A percentile compares a stretch with the other conserved stretches of the same genome.
Evolutionary conservation across 2,888 invertebrate species (phyloP).

Genomic region (Cheilosia vernalis): DNA sequence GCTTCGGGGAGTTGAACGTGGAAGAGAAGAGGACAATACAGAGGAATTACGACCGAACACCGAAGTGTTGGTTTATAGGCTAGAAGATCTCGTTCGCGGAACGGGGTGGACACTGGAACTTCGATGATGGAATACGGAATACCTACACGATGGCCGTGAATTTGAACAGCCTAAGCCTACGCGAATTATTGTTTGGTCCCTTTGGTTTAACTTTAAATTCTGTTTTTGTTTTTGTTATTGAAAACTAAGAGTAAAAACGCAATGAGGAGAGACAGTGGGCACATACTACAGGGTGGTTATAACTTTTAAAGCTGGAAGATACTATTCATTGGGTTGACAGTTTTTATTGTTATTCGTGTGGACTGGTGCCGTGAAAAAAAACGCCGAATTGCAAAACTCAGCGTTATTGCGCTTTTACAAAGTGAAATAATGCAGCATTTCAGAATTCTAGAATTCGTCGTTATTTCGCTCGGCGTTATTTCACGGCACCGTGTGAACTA

Average conservation of each 20-base stretch:
- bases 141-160: constrained; percentile 45
- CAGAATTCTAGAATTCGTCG: too few species aligned
- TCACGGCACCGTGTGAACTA: too few species aligned
- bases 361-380: too few species aligned
- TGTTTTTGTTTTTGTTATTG: background rate
- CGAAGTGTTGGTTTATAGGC: constrained; percentile 54
- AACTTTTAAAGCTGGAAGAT: background rate
- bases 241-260: constrained; percentile 3
- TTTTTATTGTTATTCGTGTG: too few species aligned
- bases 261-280: background rate
- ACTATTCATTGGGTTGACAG: too few species aligned
- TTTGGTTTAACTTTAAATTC: background rate
- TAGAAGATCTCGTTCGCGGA: constrained; percentile 16
- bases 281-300: constrained; percentile 42
- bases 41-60: constrained; percentile 49
- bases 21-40: constrained; percentile 5
- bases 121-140: constrained; percentile 59
- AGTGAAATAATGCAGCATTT: too few species aligned
- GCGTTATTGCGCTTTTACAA: too few species aligned
- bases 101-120: constrained; percentile 21
- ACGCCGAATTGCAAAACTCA: too few species aligned
- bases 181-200: constrained; percentile 32
- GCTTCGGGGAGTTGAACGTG: constrained; percentile 8
- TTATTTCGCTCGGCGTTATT: too few species aligned
- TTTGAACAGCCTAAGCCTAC: constrained; percentile 52